Base-by-base conservation (phyloP, 2,113 vertebrate species). In the Spilogale gracilis region DNA sequence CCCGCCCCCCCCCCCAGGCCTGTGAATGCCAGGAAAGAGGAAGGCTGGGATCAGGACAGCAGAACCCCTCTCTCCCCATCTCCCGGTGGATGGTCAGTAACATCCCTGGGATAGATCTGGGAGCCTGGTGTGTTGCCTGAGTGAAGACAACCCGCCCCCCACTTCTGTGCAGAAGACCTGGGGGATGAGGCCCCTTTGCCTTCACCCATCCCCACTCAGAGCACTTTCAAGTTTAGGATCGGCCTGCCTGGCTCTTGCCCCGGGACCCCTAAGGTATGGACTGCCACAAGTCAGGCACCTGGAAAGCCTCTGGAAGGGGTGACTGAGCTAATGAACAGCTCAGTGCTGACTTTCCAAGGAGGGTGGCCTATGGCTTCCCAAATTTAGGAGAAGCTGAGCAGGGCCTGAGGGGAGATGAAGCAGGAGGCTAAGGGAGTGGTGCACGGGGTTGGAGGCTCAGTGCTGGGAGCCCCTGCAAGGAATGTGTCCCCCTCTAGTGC, bases 391-490 rank as follows among this genome's bases (percentile, higher is more conserved):
- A 85, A 27, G 84, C 43, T 60, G n/a, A 61, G 58, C 48, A 86
- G 50, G 50, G 63, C 21, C 6, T 3, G 65, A n/a, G 32, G n/a
- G 48, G 69, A 74, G 88, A 25, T 14, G 52, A 81, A 85, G 83
- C 90, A 50, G 21, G 63, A 48, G 67, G 43, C 6, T 84, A 1
- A 14, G 30, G n/a, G n/a, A 17, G 69, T 21, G 3, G 23, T 2
- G 3, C 65, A 17, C 4, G 0, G 67, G 0, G 58, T 25, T 21
- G n/a, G 17, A 32, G 69, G 23, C 79, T 86, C 58, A 76, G 92
- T 6, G 0, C 43, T 18, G 3, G 8, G 52, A 71, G 11, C 0
- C 45, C n/a, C n/a, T 13, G 25, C 30, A 20, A 18, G 43, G 60
- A 63, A 21, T 9, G 17, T 6, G 20, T 18, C 50, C 32, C 43